A percentile compares a stretch with the other conserved stretches of the same genome.
These are phyloP conservation scores for Leiothrix lutea DNA, from an alignment of 2,113 vertebrate genomes.

Conservation along the genomic window DNA sequence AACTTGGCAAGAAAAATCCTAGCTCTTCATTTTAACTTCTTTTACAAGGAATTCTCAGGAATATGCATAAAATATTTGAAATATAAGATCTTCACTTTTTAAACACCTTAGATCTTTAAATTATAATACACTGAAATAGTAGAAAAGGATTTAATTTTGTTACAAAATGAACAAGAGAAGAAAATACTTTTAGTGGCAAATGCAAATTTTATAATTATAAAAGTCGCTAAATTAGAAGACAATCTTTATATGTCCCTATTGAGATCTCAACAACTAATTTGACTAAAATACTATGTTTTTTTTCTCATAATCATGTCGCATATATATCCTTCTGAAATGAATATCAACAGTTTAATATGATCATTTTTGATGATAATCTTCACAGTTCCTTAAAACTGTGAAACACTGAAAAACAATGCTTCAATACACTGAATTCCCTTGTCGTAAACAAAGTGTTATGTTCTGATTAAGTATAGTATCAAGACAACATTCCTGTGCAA, in stretches of 20 bases:
- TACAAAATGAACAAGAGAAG: not conserved
- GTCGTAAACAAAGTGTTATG: not conserved
- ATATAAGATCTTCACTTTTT: not conserved
- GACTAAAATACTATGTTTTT: not conserved
- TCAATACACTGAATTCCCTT: not conserved
- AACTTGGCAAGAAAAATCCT: not conserved
- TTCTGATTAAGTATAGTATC: not conserved
- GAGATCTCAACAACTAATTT: not conserved
- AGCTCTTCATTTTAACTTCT: not conserved
- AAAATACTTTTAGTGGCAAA: not conserved
- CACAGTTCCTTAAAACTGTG: not conserved
- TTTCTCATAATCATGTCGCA: not conserved
- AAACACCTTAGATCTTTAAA: not conserved
- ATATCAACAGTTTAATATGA: not conserved
- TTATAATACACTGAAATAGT: not conserved
- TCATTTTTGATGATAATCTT: rapidly evolving
- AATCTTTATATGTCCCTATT: not conserved
- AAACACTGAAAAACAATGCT: not conserved
- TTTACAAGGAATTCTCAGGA: not conserved
- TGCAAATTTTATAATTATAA: not conserved
- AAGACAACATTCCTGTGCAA: not conserved
- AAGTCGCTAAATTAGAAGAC: not conserved
- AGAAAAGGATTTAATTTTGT: not conserved
- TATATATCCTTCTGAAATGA: not conserved
- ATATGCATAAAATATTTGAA: not conserved